Evolutionary conservation across 2,113 vertebrate species (phyloP).

Genomic region (Prolemur simus): DNA sequence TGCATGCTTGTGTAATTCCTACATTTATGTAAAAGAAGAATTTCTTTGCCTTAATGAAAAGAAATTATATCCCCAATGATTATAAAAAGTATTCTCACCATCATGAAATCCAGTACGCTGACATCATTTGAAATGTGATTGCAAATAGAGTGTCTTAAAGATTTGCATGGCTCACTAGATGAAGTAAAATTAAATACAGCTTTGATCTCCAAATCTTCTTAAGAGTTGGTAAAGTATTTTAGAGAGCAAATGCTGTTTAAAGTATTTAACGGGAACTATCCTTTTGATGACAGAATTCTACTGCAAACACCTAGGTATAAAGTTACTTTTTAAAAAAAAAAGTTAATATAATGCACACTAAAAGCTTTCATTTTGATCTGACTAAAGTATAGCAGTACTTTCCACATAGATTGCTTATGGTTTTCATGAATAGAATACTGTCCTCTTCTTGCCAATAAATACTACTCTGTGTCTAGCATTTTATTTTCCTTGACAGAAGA

Average conservation of each 20-base stretch:
- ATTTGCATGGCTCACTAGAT: conserved; percentile 21
- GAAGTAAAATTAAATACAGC: conserved; percentile 35
- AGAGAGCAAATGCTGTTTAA: neutral
- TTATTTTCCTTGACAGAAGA: neutral
- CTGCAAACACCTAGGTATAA: neutral
- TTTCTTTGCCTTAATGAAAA: conserved; percentile 21
- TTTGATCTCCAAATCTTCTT: conserved; percentile 4
- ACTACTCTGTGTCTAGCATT: neutral
- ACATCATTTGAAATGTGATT: neutral
- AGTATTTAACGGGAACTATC: neutral
- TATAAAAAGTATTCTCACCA: neutral
- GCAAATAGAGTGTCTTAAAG: conserved; percentile 6
- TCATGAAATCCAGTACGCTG: neutral
- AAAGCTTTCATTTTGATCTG: neutral
- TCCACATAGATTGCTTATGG: neutral
- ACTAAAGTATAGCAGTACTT: neutral
- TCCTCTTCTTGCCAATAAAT: neutral
- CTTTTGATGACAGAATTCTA: neutral
- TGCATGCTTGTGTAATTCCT: neutral
- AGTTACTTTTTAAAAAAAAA: neutral
- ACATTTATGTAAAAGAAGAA: conserved; percentile 11
- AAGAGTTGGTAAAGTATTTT: neutral
- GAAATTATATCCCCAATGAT: neutral
- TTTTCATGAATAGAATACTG: neutral
- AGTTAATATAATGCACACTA: neutral